Conservation (phyloP, 2,797 vertebrate species). For the Cynopterus sphinx region DNA sequence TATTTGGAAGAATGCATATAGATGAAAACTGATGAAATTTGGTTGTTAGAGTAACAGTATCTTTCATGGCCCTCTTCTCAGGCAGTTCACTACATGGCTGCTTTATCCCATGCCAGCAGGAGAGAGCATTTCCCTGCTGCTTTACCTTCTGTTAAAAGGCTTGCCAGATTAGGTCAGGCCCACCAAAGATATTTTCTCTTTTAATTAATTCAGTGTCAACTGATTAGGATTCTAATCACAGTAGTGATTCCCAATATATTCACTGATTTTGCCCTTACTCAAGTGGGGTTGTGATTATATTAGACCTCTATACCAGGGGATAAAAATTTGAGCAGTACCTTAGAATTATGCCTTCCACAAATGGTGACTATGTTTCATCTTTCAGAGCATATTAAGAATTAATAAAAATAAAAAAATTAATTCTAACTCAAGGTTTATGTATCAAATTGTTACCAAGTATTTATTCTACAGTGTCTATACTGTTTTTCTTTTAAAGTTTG, state of each 20-base stretch:
- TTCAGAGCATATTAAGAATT: not conserved
- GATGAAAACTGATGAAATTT: not conserved
- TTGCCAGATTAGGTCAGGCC: not conserved
- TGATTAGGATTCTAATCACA: not conserved
- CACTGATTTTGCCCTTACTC: not conserved
- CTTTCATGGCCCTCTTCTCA: not conserved
- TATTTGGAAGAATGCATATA: not conserved
- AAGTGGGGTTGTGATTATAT: not conserved
- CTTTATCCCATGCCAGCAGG: not conserved
- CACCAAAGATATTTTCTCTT: not conserved
- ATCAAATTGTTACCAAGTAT: not conserved
- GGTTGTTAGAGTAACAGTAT: not conserved
- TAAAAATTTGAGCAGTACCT: not conserved
- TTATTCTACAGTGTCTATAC: not conserved
- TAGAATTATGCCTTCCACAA: not conserved
- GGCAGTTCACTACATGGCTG: not conserved
- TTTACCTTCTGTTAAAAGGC: not conserved
- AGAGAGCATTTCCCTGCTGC: not conserved
- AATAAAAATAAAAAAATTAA: not conserved
- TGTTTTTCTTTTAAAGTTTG: constrained; percentile 15
- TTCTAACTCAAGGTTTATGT: not conserved
- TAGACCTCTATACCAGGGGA: not conserved
- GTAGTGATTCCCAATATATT: not conserved
- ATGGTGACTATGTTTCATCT: not conserved
- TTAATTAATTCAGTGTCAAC: constrained; percentile 16